Conservation (phyloP, 2,888 invertebrate genomes). For the Nymphalis urticae region DNA sequence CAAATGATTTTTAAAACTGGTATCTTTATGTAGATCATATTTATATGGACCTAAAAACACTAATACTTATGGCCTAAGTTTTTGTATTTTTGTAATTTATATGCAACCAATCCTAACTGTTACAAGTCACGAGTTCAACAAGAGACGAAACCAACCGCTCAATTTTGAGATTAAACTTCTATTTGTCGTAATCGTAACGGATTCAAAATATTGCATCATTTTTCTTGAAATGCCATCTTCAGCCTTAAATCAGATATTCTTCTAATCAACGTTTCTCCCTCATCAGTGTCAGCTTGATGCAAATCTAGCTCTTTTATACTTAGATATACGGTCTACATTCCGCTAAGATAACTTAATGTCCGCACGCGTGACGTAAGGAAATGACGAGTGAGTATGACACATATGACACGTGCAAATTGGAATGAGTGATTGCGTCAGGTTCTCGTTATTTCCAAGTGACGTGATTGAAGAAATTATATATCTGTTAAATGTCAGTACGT, state of each 20-base stretch:
- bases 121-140: too few relatives aligned
- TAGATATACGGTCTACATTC: background rate
- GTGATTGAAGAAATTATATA: background rate
- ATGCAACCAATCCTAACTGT: too few relatives aligned
- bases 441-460: constrained; percentile 8
- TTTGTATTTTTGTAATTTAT: too few relatives aligned
- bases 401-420: constrained; percentile 15
- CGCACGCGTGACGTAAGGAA: constrained; percentile 5
- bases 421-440: constrained; percentile 17
- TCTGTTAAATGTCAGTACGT: background rate
- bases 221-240: background rate
- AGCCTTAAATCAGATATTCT: constrained; percentile 23
- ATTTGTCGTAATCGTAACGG: too few relatives aligned
- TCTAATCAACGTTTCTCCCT: constrained; percentile 13
- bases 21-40: too few relatives aligned
- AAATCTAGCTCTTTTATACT: background rate
- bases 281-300: background rate
- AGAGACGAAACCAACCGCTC: too few relatives aligned
- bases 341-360: background rate
- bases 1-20: too few relatives aligned
- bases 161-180: too few relatives aligned
- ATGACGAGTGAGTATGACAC: constrained; percentile 19
- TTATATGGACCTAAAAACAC: too few relatives aligned
- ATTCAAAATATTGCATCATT: background rate
- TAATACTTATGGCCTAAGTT: too few relatives aligned